phyloP scores from a whole-genome alignment of 2,888 invertebrate species.

The Drosophila flavopinicola region DNA sequence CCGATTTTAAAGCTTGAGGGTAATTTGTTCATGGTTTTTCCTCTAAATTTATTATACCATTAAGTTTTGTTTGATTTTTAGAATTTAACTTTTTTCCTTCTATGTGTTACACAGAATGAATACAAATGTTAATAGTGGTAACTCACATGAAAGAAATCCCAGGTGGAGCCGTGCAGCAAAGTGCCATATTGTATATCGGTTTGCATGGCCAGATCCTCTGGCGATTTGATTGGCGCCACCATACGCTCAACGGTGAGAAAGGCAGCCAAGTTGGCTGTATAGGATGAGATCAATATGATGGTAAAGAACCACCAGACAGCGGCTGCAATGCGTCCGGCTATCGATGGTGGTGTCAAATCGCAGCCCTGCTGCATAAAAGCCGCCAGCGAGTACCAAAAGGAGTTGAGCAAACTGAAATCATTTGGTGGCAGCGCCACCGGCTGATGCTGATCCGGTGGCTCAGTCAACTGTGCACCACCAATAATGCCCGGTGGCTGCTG shows the following conservation, averaged over 20 bases:
- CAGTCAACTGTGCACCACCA: conserved; percentile 63
- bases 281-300: conserved; percentile 97
- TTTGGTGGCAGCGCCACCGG: conserved; percentile 84
- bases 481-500: conserved; percentile 82
- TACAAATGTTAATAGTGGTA: too few relatives aligned
- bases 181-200: conserved; percentile 97
- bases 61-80: too few relatives aligned
- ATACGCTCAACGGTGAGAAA: conserved; percentile 98
- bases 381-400: conserved; percentile 98
- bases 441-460: conserved; percentile 36
- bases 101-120: too few relatives aligned
- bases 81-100: too few relatives aligned
- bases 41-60: too few relatives aligned
- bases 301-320: conserved; percentile 99
- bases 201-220: conserved; percentile 95
- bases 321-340: conserved; percentile 92
- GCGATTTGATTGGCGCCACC: conserved; percentile 96
- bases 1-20: too few relatives aligned
- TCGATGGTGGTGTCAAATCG: conserved; percentile 96
- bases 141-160: conserved; percentile 91
- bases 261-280: conserved; percentile 99
- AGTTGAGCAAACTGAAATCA: conserved; percentile 97
- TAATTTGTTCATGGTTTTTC: too few relatives aligned
- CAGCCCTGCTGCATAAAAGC: conserved; percentile 99
- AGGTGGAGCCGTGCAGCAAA: conserved; percentile 91